Evolutionary conservation across 2,797 vertebrate species (phyloP).

Genomic region (Monodelphis domestica): DNA sequence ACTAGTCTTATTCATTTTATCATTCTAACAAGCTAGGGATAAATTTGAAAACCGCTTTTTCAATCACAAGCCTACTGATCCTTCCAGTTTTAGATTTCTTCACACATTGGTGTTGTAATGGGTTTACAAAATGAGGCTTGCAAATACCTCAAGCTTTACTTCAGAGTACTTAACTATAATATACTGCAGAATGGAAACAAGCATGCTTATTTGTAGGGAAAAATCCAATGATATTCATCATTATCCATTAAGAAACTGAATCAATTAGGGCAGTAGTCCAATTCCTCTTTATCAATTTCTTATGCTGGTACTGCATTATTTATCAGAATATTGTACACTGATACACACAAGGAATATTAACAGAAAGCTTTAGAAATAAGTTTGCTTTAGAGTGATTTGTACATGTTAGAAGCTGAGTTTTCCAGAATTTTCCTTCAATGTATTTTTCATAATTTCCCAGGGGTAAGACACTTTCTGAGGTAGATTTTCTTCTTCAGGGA

Average conservation of each 20-base stretch:
- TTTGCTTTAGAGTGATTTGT: conserved; percentile 28
- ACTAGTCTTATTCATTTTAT: conserved; percentile 58
- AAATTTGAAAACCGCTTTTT: conserved; percentile 65
- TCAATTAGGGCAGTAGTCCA: conserved; percentile 13
- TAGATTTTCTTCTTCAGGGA: conserved; percentile 42
- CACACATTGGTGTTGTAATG: conserved; percentile 27
- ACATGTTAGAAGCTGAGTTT: conserved; percentile 41
- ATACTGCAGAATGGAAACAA: conserved; percentile 68
- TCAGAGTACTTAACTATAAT: conserved; percentile 65
- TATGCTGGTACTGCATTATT: neutral
- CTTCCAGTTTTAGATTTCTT: conserved; percentile 70
- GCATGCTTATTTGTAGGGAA: conserved; percentile 19
- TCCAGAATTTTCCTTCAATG: conserved; percentile 28
- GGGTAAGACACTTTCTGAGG: conserved; percentile 11
- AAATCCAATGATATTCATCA: conserved; percentile 27
- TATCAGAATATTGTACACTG: neutral
- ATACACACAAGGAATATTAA: neutral
- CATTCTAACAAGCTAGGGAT: conserved; percentile 54
- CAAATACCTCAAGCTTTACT: conserved; percentile 66
- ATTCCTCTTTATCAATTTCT: neutral
- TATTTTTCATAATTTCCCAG: conserved; percentile 44
- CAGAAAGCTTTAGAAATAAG: neutral
- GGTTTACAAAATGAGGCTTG: conserved; percentile 73
- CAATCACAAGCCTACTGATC: conserved; percentile 51
- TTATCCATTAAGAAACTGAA: conserved; percentile 41